These are phyloP conservation scores for Cataglyphis hispanica DNA, from an alignment of 1,140 invertebrate species.

Conservation along the genomic window DNA sequence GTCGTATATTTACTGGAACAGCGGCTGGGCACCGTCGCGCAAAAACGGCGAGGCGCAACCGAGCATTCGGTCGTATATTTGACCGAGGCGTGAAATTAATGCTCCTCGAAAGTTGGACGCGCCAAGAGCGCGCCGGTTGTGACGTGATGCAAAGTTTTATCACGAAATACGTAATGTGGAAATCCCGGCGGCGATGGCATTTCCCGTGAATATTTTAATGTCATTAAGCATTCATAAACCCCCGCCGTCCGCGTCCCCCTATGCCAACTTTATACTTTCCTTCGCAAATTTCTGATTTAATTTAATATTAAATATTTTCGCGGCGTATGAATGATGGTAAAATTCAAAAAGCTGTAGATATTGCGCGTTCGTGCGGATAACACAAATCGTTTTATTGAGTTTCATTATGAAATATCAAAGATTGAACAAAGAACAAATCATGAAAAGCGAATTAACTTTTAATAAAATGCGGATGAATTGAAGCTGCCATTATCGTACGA, in stretches of 20 bases:
- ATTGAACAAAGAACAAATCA: background rate
- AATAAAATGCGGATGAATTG: background rate
- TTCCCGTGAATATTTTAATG: conserved; percentile 73
- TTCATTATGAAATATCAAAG: background rate
- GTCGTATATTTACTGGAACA: conserved; percentile 46
- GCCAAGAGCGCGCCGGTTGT: conserved; percentile 43
- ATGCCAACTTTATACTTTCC: conserved; percentile 27
- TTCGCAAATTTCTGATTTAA: conserved; percentile 51
- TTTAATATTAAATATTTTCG: conserved; percentile 55
- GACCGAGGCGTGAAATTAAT: conserved; percentile 59
- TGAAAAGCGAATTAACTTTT: conserved; percentile 32
- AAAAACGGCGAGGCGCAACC: conserved; percentile 26
- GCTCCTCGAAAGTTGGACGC: conserved; percentile 51
- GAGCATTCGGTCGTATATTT: conserved; percentile 48
- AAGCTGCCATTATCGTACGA: background rate
- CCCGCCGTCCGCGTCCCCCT: conserved; percentile 21
- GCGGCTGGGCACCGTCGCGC: conserved; percentile 12
- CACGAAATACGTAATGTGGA: conserved; percentile 69
- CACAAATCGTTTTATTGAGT: background rate
- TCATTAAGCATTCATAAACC: conserved; percentile 75
- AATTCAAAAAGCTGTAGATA: background rate
- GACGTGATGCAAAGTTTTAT: conserved; percentile 67
- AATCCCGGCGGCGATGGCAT: conserved; percentile 33
- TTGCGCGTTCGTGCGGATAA: background rate
- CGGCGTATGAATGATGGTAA: background rate